Base-by-base conservation (phyloP, 2,797 vertebrate genomes). In the Neostethus bicornis region DNA sequence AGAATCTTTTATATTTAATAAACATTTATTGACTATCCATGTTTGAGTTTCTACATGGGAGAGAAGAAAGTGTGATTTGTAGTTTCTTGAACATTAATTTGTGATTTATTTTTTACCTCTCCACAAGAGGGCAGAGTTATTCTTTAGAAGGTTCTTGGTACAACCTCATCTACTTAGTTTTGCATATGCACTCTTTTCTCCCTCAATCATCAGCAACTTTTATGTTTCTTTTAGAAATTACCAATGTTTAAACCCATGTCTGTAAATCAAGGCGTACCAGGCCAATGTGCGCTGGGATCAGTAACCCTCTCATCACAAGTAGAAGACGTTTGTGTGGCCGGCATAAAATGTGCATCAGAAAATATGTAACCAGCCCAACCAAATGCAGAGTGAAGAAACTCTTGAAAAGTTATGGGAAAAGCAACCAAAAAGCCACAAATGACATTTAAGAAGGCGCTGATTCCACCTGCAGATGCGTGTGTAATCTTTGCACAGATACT, bases 1-100 rank as follows among this genome's bases (percentile, higher is more conserved):
- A 81, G 70, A 78, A 20, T 57, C 28, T 67, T 83, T 80, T 88
- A 56, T 83, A 87, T 87, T 90, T 87, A 90, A 91, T 89, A 88
- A 89, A 90, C 50, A 28, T 78, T 70, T 85, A 71, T 83, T 56
- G 73, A 85, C 41, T 68, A 77, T 45, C 12, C 54, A 2, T 35
- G 7, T 66, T 2, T 71, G 43, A 54, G 41, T 66, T 3, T 46
- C 10, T 53, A 5, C 28, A 23, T 48, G 7, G 24, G 3, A 48
- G 34, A 34, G 34, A 35, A 8, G 32, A 34, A 25, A 26, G 4
- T 5, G 38, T 5, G 43, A 42, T 25, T 14, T 8, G 19, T n/a
- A 17, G 17, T 19, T 34, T 7, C 25, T 31, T 35, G 6, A 35
- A 26, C 8, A n/a, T 14, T 6, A 2, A 10, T 14, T 47, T 10